These are phyloP conservation scores for Mesoligia furuncula DNA, from an alignment of 2,888 invertebrate species.

Conservation along the genomic window DNA sequence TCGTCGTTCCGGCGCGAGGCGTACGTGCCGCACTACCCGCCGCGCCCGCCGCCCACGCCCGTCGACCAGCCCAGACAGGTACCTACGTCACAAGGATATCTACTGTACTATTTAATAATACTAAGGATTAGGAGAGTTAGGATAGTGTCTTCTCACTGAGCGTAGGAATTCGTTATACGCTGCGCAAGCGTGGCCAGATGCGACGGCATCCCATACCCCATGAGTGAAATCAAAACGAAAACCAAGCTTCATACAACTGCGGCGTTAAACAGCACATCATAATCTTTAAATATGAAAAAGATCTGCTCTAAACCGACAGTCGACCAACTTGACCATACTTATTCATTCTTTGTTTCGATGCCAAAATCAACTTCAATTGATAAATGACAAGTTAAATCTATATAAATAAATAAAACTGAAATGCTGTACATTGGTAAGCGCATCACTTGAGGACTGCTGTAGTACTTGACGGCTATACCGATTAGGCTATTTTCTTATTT, in stretches of 20 bases:
- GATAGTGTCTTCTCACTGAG: background rate
- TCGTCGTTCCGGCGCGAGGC: constrained; percentile 80
- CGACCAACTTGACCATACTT: too few relatives aligned
- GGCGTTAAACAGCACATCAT: background rate
- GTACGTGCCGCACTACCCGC: constrained; percentile 81
- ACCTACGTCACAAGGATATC: background rate
- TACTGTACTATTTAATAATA: too few relatives aligned
- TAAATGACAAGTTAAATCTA: background rate
- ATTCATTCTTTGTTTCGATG: background rate
- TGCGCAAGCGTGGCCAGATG: background rate
- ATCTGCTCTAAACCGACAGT: background rate
- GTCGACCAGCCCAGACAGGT: constrained; percentile 85
- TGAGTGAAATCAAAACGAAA: background rate
- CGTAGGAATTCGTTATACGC: background rate
- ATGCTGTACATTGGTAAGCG: background rate
- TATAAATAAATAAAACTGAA: background rate
- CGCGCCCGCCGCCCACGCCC: constrained; percentile 79
- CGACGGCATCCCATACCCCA: background rate
- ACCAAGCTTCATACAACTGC: constrained; percentile 4
- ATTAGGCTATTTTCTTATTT: background rate
- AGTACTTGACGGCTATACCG: background rate
- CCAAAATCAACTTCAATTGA: background rate
- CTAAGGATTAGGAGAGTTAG: background rate
- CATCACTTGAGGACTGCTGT: background rate
- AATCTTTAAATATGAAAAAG: background rate